A percentile compares a stretch with the other conserved stretches of the same genome.
phyloP scores from a whole-genome alignment of 2,113 vertebrate species.

The Lota lota region DNA sequence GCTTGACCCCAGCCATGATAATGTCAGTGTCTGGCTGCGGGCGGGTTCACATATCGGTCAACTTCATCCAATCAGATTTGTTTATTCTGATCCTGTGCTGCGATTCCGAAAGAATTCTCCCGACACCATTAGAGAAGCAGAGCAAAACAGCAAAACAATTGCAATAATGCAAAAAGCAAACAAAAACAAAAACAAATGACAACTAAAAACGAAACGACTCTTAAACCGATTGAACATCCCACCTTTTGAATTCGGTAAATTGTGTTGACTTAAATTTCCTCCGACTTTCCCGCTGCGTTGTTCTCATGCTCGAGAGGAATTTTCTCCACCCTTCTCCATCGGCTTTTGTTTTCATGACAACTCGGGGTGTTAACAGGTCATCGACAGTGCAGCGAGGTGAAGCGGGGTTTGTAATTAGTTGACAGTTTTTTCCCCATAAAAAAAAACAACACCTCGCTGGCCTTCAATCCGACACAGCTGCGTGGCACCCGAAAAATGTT shows the following conservation, averaged over 20 bases:
- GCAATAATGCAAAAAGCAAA: neutral
- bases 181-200: neutral
- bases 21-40: slow-evolving; percentile 42
- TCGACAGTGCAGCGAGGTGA: slow-evolving; percentile 41
- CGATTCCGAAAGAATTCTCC: neutral
- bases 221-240: neutral
- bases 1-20: slow-evolving; percentile 54
- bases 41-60: slow-evolving; percentile 37
- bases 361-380: slow-evolving; percentile 63
- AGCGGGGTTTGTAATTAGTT: slow-evolving; percentile 56
- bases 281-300: slow-evolving; percentile 25
- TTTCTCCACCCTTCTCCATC: slow-evolving; percentile 9
- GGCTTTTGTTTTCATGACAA: slow-evolving; percentile 51
- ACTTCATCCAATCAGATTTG: slow-evolving; percentile 54
- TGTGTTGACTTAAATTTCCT: slow-evolving; percentile 2
- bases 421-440: slow-evolving; percentile 59
- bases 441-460: slow-evolving; percentile 33
- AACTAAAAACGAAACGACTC: neutral
- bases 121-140: slow-evolving; percentile 6
- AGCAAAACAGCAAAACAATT: neutral
- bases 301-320: slow-evolving; percentile 11
- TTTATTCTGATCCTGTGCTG: slow-evolving; percentile 6
- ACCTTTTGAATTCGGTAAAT: slow-evolving; percentile 7
- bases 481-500: slow-evolving; percentile 48
- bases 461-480: slow-evolving; percentile 56